Evolutionary conservation across 2,113 vertebrate species (phyloP), one percentile per base, ranked within the genome.

Genomic region (Pelodiscus sinensis): DNA sequence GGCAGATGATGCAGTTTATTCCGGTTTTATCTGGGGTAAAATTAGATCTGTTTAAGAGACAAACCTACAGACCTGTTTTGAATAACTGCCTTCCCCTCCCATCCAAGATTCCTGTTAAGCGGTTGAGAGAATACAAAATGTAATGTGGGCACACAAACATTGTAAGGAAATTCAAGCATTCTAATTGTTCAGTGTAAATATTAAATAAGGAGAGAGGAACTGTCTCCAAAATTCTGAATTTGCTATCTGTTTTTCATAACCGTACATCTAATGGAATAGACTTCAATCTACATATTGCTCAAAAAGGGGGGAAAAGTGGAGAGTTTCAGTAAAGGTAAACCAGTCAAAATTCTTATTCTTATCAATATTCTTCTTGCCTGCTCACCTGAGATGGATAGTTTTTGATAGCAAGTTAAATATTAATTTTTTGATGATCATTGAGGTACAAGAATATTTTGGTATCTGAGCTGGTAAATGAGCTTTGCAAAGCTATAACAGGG

Each of bases 281-380:
- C 71, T 35, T 75, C 38, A 24, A 35, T 3, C 0, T 9, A 58
- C 24, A 22, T 82, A 81, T 87, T 50, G 51, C 18, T 4, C 1
- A 12, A 6, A 44, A 44, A 44, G 7, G 75, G 50, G 92, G 4
- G 19, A 11, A 75, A 75, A 19, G 1, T 0, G 0, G 60, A 83
- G 29, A 90, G 50, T 51, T 88, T 82, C 82, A 31, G 85, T 25
- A 91, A n/a, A 44, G 85, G 82, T 77, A 85, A 80, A 18, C 58
- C 89, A 81, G 65, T 80, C 86, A 87, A 92, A n/a, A 12, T 44
- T 44, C 44, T 44, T 44, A 44, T 44, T 44, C 44, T 44, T 93
- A 95, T 90, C 94, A 82, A 86, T 31, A 65, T 52, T 89, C 88
- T 91, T 58, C 62, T 88, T 89, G 86, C 87, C 60, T 92, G 22